Conservation (phyloP, 2,888 invertebrate genomes). For the Arge pagana region DNA sequence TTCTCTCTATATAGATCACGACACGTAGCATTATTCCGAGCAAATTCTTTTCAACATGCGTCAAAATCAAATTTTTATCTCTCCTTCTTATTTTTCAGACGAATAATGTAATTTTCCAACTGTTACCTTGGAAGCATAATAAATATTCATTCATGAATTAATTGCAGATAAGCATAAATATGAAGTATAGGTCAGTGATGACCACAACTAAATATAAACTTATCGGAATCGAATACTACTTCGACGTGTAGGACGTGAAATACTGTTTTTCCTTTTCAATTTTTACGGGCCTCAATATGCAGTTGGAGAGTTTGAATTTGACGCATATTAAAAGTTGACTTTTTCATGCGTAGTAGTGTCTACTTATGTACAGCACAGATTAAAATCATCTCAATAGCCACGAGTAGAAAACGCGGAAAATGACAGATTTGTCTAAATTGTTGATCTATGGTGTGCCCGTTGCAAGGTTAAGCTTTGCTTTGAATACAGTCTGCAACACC, state of each 20-base stretch:
- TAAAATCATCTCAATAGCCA: conserved; percentile 47
- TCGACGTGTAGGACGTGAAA: no score
- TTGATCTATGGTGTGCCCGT: conserved; percentile 8
- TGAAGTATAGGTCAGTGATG: no score
- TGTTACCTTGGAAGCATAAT: background rate
- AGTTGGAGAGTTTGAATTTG: conserved; percentile 9
- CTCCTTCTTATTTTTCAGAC: no score
- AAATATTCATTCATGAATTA: no score
- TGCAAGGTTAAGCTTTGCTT: conserved; percentile 6
- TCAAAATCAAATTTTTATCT: conserved; percentile 18
- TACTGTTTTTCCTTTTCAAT: no score
- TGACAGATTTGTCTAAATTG: conserved; percentile 33
- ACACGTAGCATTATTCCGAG: conserved; percentile 15
- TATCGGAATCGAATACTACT: no score
- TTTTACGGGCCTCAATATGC: no score
- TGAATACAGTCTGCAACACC: conserved; percentile 5
- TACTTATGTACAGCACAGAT: conserved; percentile 39
- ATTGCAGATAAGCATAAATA: no score
- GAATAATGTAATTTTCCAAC: conserved; percentile 1
- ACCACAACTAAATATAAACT: no score
- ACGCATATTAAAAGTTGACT: conserved; percentile 12
- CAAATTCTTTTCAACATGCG: conserved; percentile 7
- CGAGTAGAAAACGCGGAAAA: conserved; percentile 51
- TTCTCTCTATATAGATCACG: conserved; percentile 43
- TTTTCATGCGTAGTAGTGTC: conserved; percentile 17